These are phyloP conservation scores for Montipora capitata DNA, from an alignment of 92 coral and sea anemone species.

Conservation along the genomic window DNA sequence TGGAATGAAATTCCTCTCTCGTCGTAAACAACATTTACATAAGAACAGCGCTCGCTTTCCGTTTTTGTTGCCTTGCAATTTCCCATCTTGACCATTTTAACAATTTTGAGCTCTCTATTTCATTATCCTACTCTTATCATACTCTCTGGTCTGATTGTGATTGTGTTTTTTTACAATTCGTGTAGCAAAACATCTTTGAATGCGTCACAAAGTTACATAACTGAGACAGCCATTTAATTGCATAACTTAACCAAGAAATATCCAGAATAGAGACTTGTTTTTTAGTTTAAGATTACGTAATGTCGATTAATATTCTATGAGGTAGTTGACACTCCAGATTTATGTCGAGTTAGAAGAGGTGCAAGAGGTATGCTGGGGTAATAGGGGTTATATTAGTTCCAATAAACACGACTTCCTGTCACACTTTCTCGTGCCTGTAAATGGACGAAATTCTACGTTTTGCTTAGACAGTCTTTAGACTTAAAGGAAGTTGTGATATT, in stretches of 20 bases:
- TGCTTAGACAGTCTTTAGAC: no score
- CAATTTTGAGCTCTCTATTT: neutral
- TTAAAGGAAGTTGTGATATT: neutral
- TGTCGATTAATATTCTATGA: neutral
- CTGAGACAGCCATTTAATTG: neutral
- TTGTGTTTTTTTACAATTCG: neutral
- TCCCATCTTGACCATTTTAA: no score
- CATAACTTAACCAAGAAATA: neutral
- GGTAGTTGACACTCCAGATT: neutral
- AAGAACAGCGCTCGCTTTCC: neutral
- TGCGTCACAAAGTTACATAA: neutral
- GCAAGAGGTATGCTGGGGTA: neutral
- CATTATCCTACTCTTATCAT: neutral
- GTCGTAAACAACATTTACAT: neutral
- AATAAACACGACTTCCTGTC: no score
- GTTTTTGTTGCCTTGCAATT: no score
- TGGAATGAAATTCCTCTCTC: neutral
- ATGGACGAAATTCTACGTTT: no score
- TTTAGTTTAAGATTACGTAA: neutral
- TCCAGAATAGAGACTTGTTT: neutral
- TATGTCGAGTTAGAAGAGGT: neutral
- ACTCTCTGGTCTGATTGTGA: neutral
- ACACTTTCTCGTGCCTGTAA: no score
- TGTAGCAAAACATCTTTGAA: neutral
- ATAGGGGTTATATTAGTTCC: neutral